These are phyloP conservation scores for Ptilodon capucinus DNA, from an alignment of 2,888 invertebrate species.

Conservation along the genomic window DNA sequence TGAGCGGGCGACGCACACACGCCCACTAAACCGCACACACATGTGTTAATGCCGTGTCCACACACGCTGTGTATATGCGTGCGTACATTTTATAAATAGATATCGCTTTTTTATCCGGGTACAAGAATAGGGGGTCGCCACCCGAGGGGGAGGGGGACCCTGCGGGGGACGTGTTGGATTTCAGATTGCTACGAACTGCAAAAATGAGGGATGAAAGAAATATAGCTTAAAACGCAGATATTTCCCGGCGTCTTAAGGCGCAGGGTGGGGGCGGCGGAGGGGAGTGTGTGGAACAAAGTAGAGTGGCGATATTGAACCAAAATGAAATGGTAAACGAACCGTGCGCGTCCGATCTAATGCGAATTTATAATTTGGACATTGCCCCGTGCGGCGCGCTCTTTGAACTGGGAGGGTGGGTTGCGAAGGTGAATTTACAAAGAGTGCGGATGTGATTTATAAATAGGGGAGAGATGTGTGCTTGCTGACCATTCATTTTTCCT, in stretches of 20 bases:
- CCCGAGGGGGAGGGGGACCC: constrained; percentile 69
- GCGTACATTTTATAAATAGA: constrained; percentile 82
- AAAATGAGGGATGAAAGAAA: constrained; percentile 85
- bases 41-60: constrained; percentile 68
- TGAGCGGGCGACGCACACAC: constrained; percentile 73
- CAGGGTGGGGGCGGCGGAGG: constrained; percentile 48
- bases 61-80: constrained; percentile 68
- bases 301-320: constrained; percentile 82
- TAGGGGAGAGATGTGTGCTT: constrained; percentile 57
- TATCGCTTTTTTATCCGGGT: constrained; percentile 82
- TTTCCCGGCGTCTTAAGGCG: constrained; percentile 82
- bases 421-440: constrained; percentile 74
- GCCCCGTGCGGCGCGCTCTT: constrained; percentile 75
- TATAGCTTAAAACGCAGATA: constrained; percentile 84
- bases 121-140: constrained; percentile 79
- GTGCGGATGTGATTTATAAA: constrained; percentile 76
- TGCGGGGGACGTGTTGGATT: constrained; percentile 82
- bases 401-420: constrained; percentile 71
- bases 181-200: constrained; percentile 84
- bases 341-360: constrained; percentile 83
- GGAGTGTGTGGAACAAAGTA: constrained; percentile 82
- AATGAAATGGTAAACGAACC: constrained; percentile 83
- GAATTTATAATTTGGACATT: constrained; percentile 83
- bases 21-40: constrained; percentile 41
- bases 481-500: constrained; percentile 61